Conservation (phyloP, 2,797 vertebrate genomes). For the Microhierax caerulescens region DNA sequence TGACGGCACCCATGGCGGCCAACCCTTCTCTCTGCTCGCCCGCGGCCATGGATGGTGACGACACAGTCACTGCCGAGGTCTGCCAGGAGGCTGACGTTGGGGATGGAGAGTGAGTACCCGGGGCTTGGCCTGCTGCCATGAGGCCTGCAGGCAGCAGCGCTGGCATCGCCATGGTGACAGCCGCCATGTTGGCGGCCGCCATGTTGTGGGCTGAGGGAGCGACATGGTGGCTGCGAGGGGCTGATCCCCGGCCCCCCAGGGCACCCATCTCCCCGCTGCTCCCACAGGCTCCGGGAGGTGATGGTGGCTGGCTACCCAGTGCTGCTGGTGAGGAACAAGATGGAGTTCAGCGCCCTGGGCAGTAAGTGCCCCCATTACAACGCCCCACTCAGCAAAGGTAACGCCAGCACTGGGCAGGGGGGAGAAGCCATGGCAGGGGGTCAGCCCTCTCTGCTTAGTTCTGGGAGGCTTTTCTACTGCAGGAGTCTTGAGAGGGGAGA, state of each 20-base stretch:
- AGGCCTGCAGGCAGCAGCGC: not conserved
- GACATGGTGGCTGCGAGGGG: fast-evolving
- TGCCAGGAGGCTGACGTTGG: conserved; percentile 81
- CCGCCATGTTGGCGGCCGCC: not conserved
- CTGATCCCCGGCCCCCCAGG: fast-evolving
- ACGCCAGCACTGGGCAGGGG: not conserved
- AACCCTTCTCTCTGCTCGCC: not conserved
- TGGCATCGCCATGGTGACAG: not conserved
- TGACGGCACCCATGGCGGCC: not conserved
- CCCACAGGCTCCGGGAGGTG: conserved; percentile 83
- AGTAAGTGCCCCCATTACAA: conserved; percentile 84
- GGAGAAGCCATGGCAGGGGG: fast-evolving
- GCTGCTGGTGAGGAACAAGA: conserved; percentile 79
- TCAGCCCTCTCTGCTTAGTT: not conserved
- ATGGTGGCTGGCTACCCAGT: conserved; percentile 77
- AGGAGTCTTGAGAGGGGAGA: conserved; percentile 81
- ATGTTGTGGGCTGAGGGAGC: not conserved
- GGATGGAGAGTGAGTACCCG: conserved; percentile 84
- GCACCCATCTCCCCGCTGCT: not conserved
- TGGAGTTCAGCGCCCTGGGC: conserved; percentile 82
- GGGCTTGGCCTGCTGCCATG: not conserved
- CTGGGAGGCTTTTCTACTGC: not conserved
- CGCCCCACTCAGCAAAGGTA: conserved; percentile 86
- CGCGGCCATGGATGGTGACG: not conserved
- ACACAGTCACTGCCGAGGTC: conserved; percentile 75